Percentiles rank a stretch among this genome's conserved stretches.
phyloP scores from a whole-genome alignment of 2,888 invertebrate genomes.

The Rutpela maculata region DNA sequence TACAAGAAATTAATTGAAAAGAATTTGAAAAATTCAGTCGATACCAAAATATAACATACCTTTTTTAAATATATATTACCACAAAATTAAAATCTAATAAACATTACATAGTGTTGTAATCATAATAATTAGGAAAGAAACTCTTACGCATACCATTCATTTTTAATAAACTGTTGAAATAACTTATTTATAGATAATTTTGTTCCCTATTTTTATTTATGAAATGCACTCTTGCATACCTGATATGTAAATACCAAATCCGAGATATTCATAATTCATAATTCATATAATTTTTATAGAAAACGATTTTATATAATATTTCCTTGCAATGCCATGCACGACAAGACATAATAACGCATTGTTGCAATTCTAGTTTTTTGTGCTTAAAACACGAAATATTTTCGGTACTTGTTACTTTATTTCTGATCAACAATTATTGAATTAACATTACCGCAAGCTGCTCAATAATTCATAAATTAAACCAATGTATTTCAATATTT shows the following conservation, averaged over 20 bases:
- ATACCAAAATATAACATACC: not conserved
- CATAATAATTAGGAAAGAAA: not conserved
- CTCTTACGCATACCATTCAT: not conserved
- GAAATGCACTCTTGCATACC: not conserved
- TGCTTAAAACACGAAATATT: not conserved
- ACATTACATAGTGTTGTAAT: not conserved
- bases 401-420: not conserved
- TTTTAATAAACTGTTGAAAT: not conserved
- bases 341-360: not conserved
- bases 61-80: constrained; percentile 1
- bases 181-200: not conserved
- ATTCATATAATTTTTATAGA: not conserved
- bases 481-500: constrained; percentile 1
- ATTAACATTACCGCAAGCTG: not conserved
- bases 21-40: too few species aligned
- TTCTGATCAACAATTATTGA: not conserved
- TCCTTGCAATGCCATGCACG: not conserved
- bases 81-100: not conserved
- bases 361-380: not conserved
- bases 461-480: not conserved
- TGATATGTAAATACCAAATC: constrained; percentile 5
- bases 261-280: not conserved
- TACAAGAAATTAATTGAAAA: too few species aligned
- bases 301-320: not conserved
- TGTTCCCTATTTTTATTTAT: not conserved